Conservation (phyloP, 2,797 vertebrate genomes). For the Pangasius mekongensis region DNA sequence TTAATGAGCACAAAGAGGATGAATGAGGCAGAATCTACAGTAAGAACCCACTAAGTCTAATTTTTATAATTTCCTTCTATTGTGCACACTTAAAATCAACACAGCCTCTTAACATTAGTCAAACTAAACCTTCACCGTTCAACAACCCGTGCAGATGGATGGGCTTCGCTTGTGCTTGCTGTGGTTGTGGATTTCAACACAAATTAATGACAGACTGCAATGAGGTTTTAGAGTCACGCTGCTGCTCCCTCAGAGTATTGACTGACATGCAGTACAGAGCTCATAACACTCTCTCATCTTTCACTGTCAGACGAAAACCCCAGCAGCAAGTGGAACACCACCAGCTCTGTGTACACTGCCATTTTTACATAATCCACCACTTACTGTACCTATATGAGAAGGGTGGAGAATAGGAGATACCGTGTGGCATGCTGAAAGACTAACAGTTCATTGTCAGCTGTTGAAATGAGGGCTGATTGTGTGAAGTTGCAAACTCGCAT, state of each 20-base stretch:
- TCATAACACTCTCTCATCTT: constrained; percentile 22
- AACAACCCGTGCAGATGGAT: constrained; percentile 3
- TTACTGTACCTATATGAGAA: constrained; percentile 1
- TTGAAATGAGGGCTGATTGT: constrained; percentile 24
- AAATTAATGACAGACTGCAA: constrained; percentile 23
- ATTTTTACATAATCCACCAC: constrained; percentile 39
- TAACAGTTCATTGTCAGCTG: constrained; percentile 39
- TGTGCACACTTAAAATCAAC: constrained; percentile 11
- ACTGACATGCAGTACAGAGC: constrained; percentile 32
- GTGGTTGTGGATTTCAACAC: constrained; percentile 4
- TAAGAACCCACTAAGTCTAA: neutral
- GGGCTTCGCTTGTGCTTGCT: neutral
- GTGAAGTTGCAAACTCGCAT: constrained; percentile 35
- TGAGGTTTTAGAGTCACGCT: constrained; percentile 14
- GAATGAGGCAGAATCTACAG: neutral
- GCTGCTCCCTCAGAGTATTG: constrained; percentile 17
- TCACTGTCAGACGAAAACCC: constrained; percentile 29
- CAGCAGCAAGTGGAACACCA: constrained; percentile 22
- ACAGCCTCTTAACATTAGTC: neutral
- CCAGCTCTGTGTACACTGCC: constrained; percentile 25
- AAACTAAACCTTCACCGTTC: constrained; percentile 6
- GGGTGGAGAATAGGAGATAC: neutral
- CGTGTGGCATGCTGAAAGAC: constrained; percentile 15
- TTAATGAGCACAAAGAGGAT: neutral
- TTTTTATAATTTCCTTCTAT: neutral